Conservation (phyloP, 2,888 invertebrate genomes). For the Cheilosia urbana region DNA sequence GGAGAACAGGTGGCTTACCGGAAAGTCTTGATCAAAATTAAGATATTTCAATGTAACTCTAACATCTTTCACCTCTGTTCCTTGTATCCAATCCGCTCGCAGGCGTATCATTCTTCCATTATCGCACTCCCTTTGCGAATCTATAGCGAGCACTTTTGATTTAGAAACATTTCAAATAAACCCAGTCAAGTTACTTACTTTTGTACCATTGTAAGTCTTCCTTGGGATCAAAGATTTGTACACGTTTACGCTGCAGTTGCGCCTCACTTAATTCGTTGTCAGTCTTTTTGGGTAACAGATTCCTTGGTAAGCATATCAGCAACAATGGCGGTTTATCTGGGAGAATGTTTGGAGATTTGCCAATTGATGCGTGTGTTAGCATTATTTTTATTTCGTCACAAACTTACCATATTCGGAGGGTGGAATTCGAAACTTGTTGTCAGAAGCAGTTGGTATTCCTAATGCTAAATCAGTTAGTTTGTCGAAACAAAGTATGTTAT, state of each 20-base stretch:
- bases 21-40: slow-evolving; percentile 87
- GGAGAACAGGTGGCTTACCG: slow-evolving; percentile 83
- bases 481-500: slow-evolving; percentile 78
- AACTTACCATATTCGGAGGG: slow-evolving; percentile 93
- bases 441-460: slow-evolving; percentile 80
- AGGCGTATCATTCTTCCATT: slow-evolving; percentile 88
- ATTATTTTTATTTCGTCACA: not conserved
- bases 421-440: slow-evolving; percentile 86
- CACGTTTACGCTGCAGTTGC: slow-evolving; percentile 81
- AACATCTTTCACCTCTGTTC: slow-evolving; percentile 88
- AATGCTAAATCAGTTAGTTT: slow-evolving; percentile 81
- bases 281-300: slow-evolving; percentile 82
- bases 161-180: not conserved
- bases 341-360: not conserved
- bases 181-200: slow-evolving; percentile 78
- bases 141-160: slow-evolving; percentile 79
- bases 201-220: slow-evolving; percentile 82
- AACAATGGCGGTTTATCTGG: slow-evolving; percentile 81
- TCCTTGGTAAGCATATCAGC: slow-evolving; percentile 82
- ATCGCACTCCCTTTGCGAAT: slow-evolving; percentile 86
- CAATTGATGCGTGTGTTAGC: no score
- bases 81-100: slow-evolving; percentile 91
- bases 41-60: slow-evolving; percentile 92
- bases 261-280: slow-evolving; percentile 81
- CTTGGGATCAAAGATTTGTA: slow-evolving; percentile 82